Conservation (phyloP, 2,888 invertebrate species). For the Phasia obesa region DNA sequence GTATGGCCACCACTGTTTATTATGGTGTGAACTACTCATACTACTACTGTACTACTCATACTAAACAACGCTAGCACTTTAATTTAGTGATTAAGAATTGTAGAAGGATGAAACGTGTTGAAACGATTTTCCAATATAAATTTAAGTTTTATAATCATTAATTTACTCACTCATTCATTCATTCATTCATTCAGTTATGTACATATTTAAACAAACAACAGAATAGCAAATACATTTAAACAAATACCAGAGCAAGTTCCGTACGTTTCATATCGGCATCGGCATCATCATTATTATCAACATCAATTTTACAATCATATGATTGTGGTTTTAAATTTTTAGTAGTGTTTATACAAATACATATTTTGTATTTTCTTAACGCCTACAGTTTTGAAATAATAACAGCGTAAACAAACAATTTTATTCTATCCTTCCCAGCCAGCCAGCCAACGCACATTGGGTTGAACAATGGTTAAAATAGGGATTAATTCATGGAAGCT, state of each 20-base stretch:
- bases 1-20: too few relatives aligned
- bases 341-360: not conserved
- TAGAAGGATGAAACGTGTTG: not conserved
- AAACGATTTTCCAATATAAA: conserved; percentile 10
- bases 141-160: conserved; percentile 14
- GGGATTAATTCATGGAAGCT: too few relatives aligned
- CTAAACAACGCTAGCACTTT: too few relatives aligned
- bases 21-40: too few relatives aligned
- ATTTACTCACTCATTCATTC: conserved; percentile 10
- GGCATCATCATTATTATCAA: conserved; percentile 15
- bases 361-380: conserved; percentile 10
- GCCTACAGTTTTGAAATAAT: conserved; percentile 16
- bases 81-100: too few relatives aligned
- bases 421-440: conserved; percentile 5
- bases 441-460: too few relatives aligned
- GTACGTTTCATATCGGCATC: not conserved
- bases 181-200: conserved; percentile 23
- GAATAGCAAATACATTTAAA: not conserved
- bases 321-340: conserved; percentile 7
- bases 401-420: conserved; percentile 3
- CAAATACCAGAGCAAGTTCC: not conserved
- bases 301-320: not conserved
- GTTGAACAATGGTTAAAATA: too few relatives aligned
- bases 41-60: too few relatives aligned
- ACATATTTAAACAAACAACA: too few relatives aligned